A percentile compares a stretch with the other conserved stretches of the same genome.
These are phyloP conservation scores for Ypsolopha scabrella DNA, from an alignment of 2,888 invertebrate genomes.

Conservation along the genomic window DNA sequence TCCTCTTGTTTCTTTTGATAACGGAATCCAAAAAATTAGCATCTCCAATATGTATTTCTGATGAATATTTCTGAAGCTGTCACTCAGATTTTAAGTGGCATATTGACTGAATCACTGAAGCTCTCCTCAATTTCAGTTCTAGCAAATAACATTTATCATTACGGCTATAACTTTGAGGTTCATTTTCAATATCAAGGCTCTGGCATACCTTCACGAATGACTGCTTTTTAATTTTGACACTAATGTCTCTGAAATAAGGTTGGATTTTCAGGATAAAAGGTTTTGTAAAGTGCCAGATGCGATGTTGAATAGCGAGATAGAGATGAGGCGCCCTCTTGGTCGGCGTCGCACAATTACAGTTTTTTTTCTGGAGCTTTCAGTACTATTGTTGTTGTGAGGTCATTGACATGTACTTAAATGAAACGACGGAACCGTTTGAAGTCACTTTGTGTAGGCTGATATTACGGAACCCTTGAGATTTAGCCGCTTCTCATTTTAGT, in stretches of 20 bases:
- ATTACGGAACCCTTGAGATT: too few species aligned
- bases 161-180: constrained; percentile 12
- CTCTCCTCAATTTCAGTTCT: constrained; percentile 1
- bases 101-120: background rate
- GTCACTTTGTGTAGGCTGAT: too few species aligned
- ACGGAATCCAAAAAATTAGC: too few species aligned
- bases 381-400: constrained; percentile 1
- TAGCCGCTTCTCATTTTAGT: too few species aligned
- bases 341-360: constrained; percentile 55
- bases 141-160: constrained; percentile 4
- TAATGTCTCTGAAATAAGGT: constrained; percentile 12
- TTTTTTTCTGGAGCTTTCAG: constrained; percentile 32
- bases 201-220: too few species aligned
- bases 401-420: background rate
- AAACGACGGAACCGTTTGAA: background rate
- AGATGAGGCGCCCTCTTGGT: constrained; percentile 27
- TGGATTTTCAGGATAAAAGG: constrained; percentile 10
- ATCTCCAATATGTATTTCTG: too few species aligned
- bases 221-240: background rate
- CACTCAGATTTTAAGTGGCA: background rate
- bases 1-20: too few species aligned
- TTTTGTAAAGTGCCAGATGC: constrained; percentile 3
- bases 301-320: constrained; percentile 4
- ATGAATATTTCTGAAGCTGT: background rate
- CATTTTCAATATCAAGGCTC: constrained; percentile 16